These are phyloP conservation scores for Halictus ligatus DNA, from an alignment of 2,888 invertebrate genomes.

Conservation along the genomic window DNA sequence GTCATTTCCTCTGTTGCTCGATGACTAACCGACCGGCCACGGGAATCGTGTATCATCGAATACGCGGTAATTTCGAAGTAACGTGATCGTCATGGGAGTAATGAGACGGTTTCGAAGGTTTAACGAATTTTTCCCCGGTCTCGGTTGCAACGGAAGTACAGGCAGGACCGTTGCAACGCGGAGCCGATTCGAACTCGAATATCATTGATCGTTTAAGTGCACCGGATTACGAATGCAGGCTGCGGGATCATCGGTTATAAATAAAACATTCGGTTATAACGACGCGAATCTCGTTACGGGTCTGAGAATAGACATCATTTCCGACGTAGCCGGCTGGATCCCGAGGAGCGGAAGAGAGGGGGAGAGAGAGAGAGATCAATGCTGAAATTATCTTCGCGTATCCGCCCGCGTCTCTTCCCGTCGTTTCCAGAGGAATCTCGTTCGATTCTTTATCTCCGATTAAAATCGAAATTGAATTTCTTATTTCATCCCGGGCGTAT, in stretches of 20 bases:
- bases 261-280: slow-evolving; percentile 18
- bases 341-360: neutral
- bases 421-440: neutral
- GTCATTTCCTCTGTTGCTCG: neutral
- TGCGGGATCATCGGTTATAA: slow-evolving; percentile 19
- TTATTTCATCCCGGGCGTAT: neutral
- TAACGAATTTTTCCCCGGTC: neutral
- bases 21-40: neutral
- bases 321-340: slow-evolving; percentile 3
- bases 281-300: slow-evolving; percentile 15
- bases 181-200: neutral
- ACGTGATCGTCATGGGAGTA: neutral
- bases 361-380: neutral
- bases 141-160: neutral
- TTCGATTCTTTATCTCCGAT: neutral
- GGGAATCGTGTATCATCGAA: neutral
- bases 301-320: slow-evolving; percentile 24
- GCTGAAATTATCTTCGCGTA: slow-evolving; percentile 8
- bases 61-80: neutral
- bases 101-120: neutral
- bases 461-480: slow-evolving; percentile 16
- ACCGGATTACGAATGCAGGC: slow-evolving; percentile 12
- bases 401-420: neutral
- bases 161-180: neutral
- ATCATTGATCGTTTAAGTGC: slow-evolving; percentile 12